These are phyloP conservation scores for Cephalopterus ornatus DNA, from an alignment of 2,113 vertebrate species.

Conservation along the genomic window DNA sequence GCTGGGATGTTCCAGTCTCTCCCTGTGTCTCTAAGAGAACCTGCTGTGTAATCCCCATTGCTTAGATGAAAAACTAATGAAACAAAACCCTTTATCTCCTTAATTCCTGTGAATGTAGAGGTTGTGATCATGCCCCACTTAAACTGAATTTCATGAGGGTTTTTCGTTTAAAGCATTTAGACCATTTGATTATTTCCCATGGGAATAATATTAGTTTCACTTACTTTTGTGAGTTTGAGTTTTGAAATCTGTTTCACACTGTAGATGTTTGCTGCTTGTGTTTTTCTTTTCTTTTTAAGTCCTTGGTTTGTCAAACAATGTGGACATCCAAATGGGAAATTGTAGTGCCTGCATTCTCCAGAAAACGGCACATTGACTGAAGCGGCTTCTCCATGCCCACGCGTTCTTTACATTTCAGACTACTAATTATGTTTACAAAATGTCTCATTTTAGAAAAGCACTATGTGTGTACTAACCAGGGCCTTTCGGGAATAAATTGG, in stretches of 20 bases:
- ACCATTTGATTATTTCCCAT: not conserved
- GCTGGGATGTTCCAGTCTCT: not conserved
- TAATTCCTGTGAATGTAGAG: slow-evolving; percentile 25
- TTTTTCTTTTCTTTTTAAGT: not conserved
- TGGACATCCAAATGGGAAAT: slow-evolving; percentile 41
- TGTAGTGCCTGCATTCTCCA: slow-evolving; percentile 13
- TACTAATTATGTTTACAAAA: slow-evolving; percentile 95
- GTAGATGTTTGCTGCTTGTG: not conserved
- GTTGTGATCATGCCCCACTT: not conserved
- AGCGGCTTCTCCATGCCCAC: slow-evolving; percentile 50
- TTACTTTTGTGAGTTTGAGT: not conserved
- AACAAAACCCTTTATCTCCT: slow-evolving; percentile 49
- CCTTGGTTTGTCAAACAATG: not conserved
- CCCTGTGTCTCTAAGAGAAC: not conserved
- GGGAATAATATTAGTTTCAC: not conserved
- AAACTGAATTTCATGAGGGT: not conserved
- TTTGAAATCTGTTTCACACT: not conserved
- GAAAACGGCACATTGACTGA: slow-evolving; percentile 41
- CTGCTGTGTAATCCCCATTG: slow-evolving; percentile 59
- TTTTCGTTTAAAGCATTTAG: not conserved
- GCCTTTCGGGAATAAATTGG: slow-evolving; percentile 84
- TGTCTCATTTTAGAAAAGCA: slow-evolving; percentile 79
- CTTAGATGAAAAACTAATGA: slow-evolving; percentile 57
- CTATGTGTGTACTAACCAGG: slow-evolving; percentile 77
- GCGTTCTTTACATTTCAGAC: slow-evolving; percentile 75